Conservation (phyloP, 2,113 vertebrate species). For the Tragelaphus strepsiceros region DNA sequence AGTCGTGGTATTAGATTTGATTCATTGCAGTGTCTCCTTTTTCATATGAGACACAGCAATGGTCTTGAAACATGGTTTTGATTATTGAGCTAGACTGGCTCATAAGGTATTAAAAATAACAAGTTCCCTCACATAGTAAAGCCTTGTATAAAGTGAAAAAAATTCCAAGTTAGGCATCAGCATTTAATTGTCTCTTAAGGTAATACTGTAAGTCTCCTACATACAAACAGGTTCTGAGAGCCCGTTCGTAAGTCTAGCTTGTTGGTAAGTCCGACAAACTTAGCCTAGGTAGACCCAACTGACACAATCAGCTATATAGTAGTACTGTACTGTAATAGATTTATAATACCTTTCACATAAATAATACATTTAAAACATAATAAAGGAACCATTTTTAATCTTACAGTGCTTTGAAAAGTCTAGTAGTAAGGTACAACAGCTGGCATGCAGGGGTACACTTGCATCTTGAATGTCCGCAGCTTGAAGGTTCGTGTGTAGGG, state of each 20-base stretch:
- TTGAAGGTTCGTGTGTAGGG: not conserved
- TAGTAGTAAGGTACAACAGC: not conserved
- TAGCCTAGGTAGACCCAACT: not conserved
- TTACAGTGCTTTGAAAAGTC: not conserved
- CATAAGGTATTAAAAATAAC: not conserved
- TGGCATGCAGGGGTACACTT: not conserved
- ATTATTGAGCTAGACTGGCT: not conserved
- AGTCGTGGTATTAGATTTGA: not conserved
- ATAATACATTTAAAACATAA: not conserved
- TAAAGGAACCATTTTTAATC: not conserved
- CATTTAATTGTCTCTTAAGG: slow-evolving; percentile 7
- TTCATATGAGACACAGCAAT: not conserved
- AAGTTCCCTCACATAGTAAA: not conserved
- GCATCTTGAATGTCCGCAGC: not conserved
- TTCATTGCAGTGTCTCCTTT: not conserved
- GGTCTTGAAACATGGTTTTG: slow-evolving; percentile 3
- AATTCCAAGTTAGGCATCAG: not conserved
- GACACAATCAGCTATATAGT: not conserved
- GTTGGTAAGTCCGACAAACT: not conserved
- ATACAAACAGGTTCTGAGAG: not conserved
- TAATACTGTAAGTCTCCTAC: not conserved
- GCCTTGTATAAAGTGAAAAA: not conserved
- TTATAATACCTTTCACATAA: not conserved
- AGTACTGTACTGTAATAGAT: not conserved
- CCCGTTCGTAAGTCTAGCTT: not conserved